Evolutionary conservation across 2,888 invertebrate genomes (phyloP), one percentile per base, ranked within the genome.

Genomic region (Lordiphosa fenestrarum): DNA sequence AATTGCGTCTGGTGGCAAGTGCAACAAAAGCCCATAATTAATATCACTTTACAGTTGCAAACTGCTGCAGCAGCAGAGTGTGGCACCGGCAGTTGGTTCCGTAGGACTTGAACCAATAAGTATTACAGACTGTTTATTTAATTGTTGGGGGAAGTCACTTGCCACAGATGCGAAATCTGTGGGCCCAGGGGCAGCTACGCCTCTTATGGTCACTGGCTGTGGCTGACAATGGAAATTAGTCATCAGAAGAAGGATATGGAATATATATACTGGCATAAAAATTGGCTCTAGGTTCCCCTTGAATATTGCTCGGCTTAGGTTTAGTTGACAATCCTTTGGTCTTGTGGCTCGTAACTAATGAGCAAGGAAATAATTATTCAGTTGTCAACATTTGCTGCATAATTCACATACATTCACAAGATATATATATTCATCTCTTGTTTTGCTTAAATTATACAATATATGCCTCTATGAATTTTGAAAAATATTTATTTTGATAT

Each of bases 1-100:
- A 10, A 6, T 21, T n/a, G 6, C n/a, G 13, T 7, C 15, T 39
- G 35, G 47, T 39, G 35, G 47, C 42, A 51, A 56, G 47, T 67
- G 71, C 78, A 54, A 49, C 66, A 56, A 53, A 70, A 70, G 66
- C 66, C 71, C 78, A 77, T 73, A 77, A 72, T 72, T 72, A 72
- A 72, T 77, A 77, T 77, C 71, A 57, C 55, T 71, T 71, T 69
- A 49, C 61, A 72, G 73, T 70, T 66, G 62, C 61, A 60, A 57
- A 53, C 55, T 68, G 54, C 42, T 23, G 55, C 46, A 68, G 37
- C 13, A 30, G 21, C 42, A 21, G 15, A 19, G 51, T 53, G 59
- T 6, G 33, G 39, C 12, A n/a, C n/a, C 7, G 23, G 23, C 47
- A 41, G 58, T 19, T 39, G 53, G 44, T 46, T 37, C 35, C 30